Evolutionary conservation across 1,140 invertebrate genomes (phyloP).

Genomic region (Sycophila sp.): DNA sequence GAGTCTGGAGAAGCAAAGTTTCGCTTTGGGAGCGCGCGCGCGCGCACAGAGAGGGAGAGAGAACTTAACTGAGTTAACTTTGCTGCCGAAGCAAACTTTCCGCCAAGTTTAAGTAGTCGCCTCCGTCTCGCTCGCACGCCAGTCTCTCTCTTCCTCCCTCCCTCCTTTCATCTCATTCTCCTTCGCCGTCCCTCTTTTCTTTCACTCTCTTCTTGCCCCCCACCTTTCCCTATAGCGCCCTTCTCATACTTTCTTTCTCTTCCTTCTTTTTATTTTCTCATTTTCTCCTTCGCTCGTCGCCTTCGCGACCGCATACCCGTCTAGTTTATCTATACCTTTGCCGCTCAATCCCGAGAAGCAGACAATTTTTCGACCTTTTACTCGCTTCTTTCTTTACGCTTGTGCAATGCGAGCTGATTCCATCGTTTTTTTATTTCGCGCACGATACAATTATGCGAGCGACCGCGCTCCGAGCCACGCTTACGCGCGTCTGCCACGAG

Average conservation of each 20-base stretch:
- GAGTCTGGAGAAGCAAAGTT: slow-evolving; percentile 53
- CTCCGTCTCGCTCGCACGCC: slow-evolving; percentile 46
- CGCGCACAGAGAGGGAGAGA: slow-evolving; percentile 41
- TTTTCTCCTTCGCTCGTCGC: slow-evolving; percentile 7
- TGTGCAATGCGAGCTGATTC: too few relatives aligned
- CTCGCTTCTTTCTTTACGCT: neutral
- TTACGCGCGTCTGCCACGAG: too few relatives aligned
- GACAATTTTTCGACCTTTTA: too few relatives aligned
- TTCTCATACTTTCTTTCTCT: neutral
- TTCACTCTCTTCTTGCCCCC: slow-evolving; percentile 23
- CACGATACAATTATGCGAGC: too few relatives aligned
- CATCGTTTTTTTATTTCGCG: too few relatives aligned
- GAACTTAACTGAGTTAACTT: slow-evolving; percentile 68
- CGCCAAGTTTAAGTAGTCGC: slow-evolving; percentile 66
- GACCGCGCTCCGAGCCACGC: too few relatives aligned
- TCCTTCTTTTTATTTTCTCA: slow-evolving; percentile 17
- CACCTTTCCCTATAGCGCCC: neutral
- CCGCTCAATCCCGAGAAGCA: too few relatives aligned
- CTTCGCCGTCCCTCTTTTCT: slow-evolving; percentile 9
- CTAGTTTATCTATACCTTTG: slow-evolving; percentile 26
- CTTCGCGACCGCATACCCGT: neutral
- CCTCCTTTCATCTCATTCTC: slow-evolving; percentile 20
- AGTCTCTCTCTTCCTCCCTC: slow-evolving; percentile 22
- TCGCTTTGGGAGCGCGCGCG: slow-evolving; percentile 55
- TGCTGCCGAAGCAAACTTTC: slow-evolving; percentile 65